These are phyloP conservation scores for Etheostoma perlongum DNA, from an alignment of 2,797 vertebrate genomes.

Conservation along the genomic window DNA sequence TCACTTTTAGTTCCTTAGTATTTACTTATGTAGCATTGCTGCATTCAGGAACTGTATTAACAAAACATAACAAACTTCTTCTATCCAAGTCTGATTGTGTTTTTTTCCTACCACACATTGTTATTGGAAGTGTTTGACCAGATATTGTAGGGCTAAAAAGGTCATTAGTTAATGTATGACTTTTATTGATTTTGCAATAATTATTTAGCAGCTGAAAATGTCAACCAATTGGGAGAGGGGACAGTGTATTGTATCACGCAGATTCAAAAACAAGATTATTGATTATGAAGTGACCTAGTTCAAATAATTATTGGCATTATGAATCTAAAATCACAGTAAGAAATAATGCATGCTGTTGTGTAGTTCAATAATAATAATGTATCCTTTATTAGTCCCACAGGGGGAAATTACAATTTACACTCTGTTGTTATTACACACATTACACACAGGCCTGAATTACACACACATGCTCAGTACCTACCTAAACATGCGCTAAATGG, in stretches of 20 bases:
- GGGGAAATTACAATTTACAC: too few species aligned
- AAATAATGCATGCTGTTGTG: not conserved
- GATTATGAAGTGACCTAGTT: conserved; percentile 12
- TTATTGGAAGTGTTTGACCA: conserved; percentile 3
- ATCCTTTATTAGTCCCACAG: too few species aligned
- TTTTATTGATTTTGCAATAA: conserved; percentile 57
- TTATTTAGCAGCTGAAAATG: conserved; percentile 54
- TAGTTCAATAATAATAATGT: too few species aligned
- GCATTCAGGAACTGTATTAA: conserved; percentile 10
- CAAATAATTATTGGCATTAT: conserved; percentile 15
- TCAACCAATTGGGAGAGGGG: conserved; percentile 32
- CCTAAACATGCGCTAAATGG: too few species aligned
- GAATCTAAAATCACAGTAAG: conserved; percentile 19
- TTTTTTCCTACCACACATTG: not conserved
- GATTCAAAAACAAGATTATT: conserved; percentile 43
- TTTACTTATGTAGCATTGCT: not conserved
- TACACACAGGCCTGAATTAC: too few species aligned
- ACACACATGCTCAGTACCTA: too few species aligned
- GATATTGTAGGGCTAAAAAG: conserved; percentile 40
- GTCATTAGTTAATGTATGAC: conserved; percentile 53
- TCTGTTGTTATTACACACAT: too few species aligned
- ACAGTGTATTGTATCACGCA: conserved; percentile 20
- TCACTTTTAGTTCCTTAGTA: conserved; percentile 3
- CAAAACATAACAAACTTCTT: not conserved
- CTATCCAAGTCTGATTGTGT: not conserved